Evolutionary conservation across 2,888 invertebrate genomes (phyloP).

Genomic region (Trichopoda pennipes): DNA sequence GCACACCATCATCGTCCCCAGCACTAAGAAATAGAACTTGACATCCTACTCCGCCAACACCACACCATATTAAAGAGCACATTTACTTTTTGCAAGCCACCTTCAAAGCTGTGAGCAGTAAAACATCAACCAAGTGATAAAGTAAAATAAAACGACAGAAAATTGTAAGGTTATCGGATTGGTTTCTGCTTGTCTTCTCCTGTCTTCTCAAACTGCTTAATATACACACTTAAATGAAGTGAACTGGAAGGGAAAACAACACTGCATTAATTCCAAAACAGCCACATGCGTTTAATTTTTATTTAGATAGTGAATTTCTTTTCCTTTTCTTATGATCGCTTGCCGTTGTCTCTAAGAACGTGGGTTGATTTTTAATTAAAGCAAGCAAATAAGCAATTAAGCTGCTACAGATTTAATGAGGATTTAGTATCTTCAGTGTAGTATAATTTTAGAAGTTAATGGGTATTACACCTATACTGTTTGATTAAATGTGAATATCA

Average conservation of each 20-base stretch:
- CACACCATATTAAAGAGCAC: neutral
- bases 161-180: conserved; percentile 63
- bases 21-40: conserved; percentile 41
- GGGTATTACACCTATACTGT: neutral
- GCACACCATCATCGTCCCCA: conserved; percentile 26
- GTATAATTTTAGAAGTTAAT: conserved; percentile 20
- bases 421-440: conserved; percentile 22
- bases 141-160: conserved; percentile 67
- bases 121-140: conserved; percentile 66
- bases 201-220: conserved; percentile 48
- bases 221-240: conserved; percentile 50
- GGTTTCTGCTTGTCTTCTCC: conserved; percentile 57
- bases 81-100: conserved; percentile 26
- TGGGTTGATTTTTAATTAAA: conserved; percentile 59
- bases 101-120: conserved; percentile 46
- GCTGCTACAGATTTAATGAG: conserved; percentile 34
- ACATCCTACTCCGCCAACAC: conserved; percentile 54
- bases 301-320: conserved; percentile 31
- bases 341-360: conserved; percentile 6
- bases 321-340: conserved; percentile 6
- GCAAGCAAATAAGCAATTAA: conserved; percentile 38
- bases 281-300: conserved; percentile 52
- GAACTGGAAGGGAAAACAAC: conserved; percentile 41
- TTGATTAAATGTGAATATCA: too few species aligned
- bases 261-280: conserved; percentile 46